phyloP scores from a whole-genome alignment of 2,797 vertebrate genomes.

The Mustela erminea region DNA sequence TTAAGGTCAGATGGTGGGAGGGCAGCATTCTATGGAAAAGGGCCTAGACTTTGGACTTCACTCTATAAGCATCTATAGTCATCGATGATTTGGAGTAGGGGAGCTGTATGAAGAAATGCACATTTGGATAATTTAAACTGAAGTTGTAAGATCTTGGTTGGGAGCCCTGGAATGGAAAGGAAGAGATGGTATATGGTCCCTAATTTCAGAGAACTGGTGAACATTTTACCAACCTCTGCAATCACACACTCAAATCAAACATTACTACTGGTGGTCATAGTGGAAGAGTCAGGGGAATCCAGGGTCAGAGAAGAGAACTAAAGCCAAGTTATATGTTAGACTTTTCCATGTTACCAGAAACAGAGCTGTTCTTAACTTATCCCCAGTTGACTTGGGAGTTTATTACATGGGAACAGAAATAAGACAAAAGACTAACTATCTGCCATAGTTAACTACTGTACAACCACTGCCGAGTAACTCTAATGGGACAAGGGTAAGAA shows the following conservation, averaged over 20 bases:
- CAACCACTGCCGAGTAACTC: not conserved
- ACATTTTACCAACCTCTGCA: not conserved
- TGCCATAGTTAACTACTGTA: not conserved
- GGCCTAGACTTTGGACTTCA: not conserved
- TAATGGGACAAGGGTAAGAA: not conserved
- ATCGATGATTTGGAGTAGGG: not conserved
- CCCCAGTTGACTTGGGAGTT: not conserved
- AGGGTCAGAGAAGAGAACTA: not conserved
- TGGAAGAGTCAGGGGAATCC: no score
- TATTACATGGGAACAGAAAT: not conserved
- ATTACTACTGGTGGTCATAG: not conserved
- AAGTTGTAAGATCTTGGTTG: not conserved
- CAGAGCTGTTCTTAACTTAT: not conserved
- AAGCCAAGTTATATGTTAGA: not conserved
- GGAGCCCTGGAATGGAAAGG: not conserved
- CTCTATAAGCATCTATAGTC: not conserved
- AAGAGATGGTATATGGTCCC: not conserved
- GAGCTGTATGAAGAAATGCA: not conserved
- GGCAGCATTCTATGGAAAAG: not conserved
- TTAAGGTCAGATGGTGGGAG: not conserved
- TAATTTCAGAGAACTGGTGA: not conserved
- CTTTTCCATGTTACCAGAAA: not conserved
- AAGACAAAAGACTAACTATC: not conserved
- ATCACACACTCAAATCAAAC: not conserved
- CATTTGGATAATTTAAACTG: not conserved